Base-by-base conservation (phyloP, 2,888 invertebrate genomes). In the Drosophila setosimentum region DNA sequence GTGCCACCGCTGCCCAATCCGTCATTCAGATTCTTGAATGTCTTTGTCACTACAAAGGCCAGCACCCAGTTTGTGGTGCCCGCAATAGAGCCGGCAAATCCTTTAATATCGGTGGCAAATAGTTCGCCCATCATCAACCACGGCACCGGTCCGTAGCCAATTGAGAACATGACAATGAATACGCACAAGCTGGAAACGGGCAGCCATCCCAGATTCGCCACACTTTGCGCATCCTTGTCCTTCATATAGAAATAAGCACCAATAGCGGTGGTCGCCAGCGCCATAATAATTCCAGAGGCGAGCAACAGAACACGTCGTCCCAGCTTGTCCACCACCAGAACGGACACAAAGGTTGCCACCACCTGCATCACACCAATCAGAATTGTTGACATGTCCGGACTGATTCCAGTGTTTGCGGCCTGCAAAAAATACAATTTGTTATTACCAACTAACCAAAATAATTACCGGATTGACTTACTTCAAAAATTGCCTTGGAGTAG, bases 91-190 rank as follows among this genome's bases (percentile, higher is more conserved):
- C 96, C 95, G 30, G 96, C 96, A 60, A 96, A 94, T 5, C 95
- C 96, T 91, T 97, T 97, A 68, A 97, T 96, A 84, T 97, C 96
- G 2, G 96, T 94, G 55, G 97, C 95, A 92, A 98, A 96, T 16
- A 98, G 94, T 92, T 98, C 98, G 3, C 97, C 95, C 92, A 96
- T 94, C 93, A 93, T 96, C 94, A 97, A 95, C 93, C 93, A 93
- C 0, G 98, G 98, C 53, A 98, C 96, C 0, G 98, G 98, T 0
- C 98, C 98, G 85, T 96, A 96, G 55, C 98, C 98, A 42, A 97
- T 90, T 0, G 97, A 97, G 93, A 97, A 98, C 50, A 96, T 95
- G 27, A 97, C 93, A 27, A 97, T 96, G 92, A 97, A 98, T 2
- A 96, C 76, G 51, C 97, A 96, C 27, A 98, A 92, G 32, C 96